Base-by-base conservation (phyloP, 2,888 invertebrate genomes). In the Nebria salina region DNA sequence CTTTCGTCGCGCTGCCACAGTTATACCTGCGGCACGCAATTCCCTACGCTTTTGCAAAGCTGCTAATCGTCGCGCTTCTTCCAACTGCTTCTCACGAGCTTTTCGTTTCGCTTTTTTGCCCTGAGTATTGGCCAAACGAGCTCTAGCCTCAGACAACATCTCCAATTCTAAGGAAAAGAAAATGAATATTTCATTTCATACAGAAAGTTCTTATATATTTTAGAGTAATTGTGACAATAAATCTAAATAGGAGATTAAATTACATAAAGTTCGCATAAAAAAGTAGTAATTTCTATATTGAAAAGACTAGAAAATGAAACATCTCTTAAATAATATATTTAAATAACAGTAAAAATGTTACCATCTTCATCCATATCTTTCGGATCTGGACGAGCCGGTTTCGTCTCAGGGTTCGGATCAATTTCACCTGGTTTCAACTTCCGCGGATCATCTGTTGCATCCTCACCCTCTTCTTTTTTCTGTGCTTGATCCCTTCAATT, bases 311-410 rank as follows among this genome's bases (percentile, higher is more conserved):
- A 20, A 20, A 1, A 20, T 20, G 1, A 20, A 20, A 20, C 20
- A 20, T 20, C 20, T 20, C 20, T 20, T 1, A 1, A 34, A 34
- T 34, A 34, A 34, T 4, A 34, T 34, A 34, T 34, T 34, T 34
- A 34, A 20, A 34, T 66, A 25, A 8, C n/a, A n/a, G n/a, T 54
- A 75, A 77, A 75, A 75, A 77, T 80, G 85, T 83, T 89, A 96
- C 96, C 98, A 92, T 99, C 99, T 93, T 99, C 99, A 89, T 99
- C 99, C 99, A 99, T 99, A 87, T 99, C 99, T 86, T 99, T 97
- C 1, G 99, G 99, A 90, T 99, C 99, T 0, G 99, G 99, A 76
- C 99, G 92, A 0, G 99, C 99, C 2, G 99, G 99, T 89, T 99
- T 99, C 0, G 99, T 99, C 90, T 99, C 99, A 9, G 99, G 99